Conservation (phyloP, 2,888 invertebrate species). For the Rhamphomyia laevipes region DNA sequence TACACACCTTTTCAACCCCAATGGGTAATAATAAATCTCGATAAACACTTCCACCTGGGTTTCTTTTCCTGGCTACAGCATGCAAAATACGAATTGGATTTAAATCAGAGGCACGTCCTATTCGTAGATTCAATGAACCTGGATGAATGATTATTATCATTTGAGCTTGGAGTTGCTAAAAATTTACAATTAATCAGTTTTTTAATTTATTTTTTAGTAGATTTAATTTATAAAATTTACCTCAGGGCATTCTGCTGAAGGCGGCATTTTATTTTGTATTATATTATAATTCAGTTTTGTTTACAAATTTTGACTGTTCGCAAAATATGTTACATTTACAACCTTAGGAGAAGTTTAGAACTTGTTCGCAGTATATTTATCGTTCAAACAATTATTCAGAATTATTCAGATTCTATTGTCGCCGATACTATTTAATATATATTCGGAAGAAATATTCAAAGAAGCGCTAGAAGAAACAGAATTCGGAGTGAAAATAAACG, state of each 20-base stretch:
- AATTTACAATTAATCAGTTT: conserved; percentile 13
- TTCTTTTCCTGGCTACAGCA: conserved; percentile 31
- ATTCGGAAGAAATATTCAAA: too few species aligned
- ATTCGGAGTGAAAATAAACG: too few species aligned
- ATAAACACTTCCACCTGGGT: conserved; percentile 41
- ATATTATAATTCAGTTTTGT: too few species aligned
- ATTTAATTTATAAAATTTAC: background rate
- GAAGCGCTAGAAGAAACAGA: too few species aligned
- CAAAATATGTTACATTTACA: too few species aligned
- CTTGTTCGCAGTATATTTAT: too few species aligned
- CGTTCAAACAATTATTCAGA: too few species aligned
- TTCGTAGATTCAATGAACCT: conserved; percentile 77
- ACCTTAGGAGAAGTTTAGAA: too few species aligned
- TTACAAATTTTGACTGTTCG: background rate
- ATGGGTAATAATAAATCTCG: conserved; percentile 55
- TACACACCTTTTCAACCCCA: conserved; percentile 43
- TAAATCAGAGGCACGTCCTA: conserved; percentile 83
- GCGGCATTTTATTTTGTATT: background rate
- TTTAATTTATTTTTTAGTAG: background rate
- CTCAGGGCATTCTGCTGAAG: background rate
- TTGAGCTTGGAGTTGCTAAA: conserved; percentile 60
- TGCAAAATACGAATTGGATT: conserved; percentile 77
- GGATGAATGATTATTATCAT: conserved; percentile 90
- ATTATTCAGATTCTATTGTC: too few species aligned
- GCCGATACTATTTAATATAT: too few species aligned